Conservation (phyloP, 2,797 vertebrate species). For the Silurus aristotelis region DNA sequence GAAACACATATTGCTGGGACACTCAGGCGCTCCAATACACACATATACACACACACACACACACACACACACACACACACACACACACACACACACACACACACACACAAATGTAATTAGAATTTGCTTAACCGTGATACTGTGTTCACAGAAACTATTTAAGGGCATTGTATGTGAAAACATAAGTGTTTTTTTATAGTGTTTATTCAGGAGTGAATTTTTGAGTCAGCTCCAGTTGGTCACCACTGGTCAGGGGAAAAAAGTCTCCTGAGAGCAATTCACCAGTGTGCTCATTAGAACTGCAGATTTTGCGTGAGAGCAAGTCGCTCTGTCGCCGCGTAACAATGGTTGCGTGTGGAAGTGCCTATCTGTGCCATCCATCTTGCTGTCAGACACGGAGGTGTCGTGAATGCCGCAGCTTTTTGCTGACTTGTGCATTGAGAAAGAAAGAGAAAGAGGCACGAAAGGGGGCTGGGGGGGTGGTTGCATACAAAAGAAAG, state of each 20-base stretch:
- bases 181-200: not conserved
- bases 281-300: not conserved
- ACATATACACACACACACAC: no score
- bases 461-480: slow-evolving; percentile 36
- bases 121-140: no score
- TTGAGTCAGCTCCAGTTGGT: not conserved
- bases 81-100: no score
- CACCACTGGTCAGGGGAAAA: not conserved
- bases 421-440: slow-evolving; percentile 50
- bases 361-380: slow-evolving; percentile 71
- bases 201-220: not conserved
- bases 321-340: slow-evolving; percentile 32
- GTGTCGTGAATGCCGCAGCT: slow-evolving; percentile 44
- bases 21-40: no score
- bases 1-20: no score
- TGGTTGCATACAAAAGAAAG: not conserved
- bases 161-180: not conserved
- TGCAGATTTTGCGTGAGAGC: slow-evolving; percentile 45
- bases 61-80: no score
- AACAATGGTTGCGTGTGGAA: slow-evolving; percentile 80
- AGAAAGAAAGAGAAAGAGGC: not conserved
- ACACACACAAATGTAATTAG: no score
- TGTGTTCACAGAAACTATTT: no score
- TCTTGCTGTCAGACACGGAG: slow-evolving; percentile 76
- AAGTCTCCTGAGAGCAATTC: not conserved